A percentile compares a stretch with the other conserved stretches of the same genome.
Evolutionary conservation across 2,888 invertebrate species (phyloP).

Genomic region (Polymixis flavicincta): DNA sequence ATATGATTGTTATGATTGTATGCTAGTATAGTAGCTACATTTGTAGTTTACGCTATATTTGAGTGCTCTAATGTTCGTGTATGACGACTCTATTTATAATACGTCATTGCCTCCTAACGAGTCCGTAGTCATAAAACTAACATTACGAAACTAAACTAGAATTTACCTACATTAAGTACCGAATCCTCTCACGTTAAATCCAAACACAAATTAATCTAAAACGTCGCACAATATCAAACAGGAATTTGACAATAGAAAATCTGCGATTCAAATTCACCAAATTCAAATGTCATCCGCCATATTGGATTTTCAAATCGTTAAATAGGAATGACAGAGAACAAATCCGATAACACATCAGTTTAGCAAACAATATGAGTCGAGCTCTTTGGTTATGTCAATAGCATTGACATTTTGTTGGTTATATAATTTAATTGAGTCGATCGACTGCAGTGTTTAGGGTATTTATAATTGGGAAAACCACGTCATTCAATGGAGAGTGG

Average conservation of each 20-base stretch:
- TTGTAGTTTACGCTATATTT: too few species aligned
- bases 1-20: too few species aligned
- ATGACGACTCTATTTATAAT: too few species aligned
- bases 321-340: conserved; percentile 42
- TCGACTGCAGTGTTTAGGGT: background rate
- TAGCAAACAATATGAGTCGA: conserved; percentile 13
- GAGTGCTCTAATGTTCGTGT: too few species aligned
- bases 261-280: conserved; percentile 34
- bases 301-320: conserved; percentile 44
- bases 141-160: background rate
- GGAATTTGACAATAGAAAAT: conserved; percentile 26
- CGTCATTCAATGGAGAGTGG: background rate
- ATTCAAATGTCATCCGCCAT: conserved; percentile 48
- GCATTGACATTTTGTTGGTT: conserved; percentile 18
- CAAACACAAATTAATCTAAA: conserved; percentile 15
- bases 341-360: conserved; percentile 33
- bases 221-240: conserved; percentile 35
- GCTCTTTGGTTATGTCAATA: conserved; percentile 23
- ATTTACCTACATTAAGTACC: background rate
- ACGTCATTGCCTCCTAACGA: background rate
- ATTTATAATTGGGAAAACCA: background rate
- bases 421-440: conserved; percentile 22
- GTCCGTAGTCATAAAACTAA: conserved; percentile 4
- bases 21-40: too few species aligned
- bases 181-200: background rate